Percentiles rank a stretch among this genome's conserved stretches.
These are phyloP conservation scores for Oncorhynchus gorbuscha DNA, from an alignment of 2,113 vertebrate genomes.

Conservation along the genomic window DNA sequence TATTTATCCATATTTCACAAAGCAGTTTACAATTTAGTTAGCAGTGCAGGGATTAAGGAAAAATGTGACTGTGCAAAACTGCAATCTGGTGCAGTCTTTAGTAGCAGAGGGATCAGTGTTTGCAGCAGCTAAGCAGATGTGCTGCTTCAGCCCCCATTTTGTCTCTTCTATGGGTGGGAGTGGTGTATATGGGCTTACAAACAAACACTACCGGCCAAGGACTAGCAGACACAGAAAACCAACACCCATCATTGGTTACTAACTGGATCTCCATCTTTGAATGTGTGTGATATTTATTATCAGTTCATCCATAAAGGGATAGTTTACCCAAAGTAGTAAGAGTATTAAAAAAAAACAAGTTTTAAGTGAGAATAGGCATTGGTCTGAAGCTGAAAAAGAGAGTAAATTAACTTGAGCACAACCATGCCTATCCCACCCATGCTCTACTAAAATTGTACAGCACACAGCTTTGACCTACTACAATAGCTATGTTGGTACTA, in stretches of 20 bases:
- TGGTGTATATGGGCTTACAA: neutral
- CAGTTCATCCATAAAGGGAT: no score
- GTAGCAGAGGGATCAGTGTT: conserved; percentile 61
- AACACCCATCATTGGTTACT: neutral
- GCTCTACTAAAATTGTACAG: no score
- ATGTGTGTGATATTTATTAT: no score
- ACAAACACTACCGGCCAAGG: neutral
- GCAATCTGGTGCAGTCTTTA: conserved; percentile 67
- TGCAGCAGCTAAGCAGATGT: conserved; percentile 31
- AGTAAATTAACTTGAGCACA: no score
- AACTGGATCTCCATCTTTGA: no score
- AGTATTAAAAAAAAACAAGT: no score
- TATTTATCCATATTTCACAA: conserved; percentile 60
- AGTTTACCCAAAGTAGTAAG: no score
- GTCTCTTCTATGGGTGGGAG: conserved; percentile 1
- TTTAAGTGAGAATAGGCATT: no score
- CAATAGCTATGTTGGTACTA: no score
- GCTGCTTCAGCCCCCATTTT: conserved; percentile 59
- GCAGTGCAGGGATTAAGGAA: conserved; percentile 68
- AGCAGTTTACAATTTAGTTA: conserved; percentile 71
- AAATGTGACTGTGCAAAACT: conserved; percentile 61
- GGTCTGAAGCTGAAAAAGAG: no score
- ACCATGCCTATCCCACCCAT: no score
- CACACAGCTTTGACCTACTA: no score
- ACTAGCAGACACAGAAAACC: neutral